Percentiles rank a stretch among this genome's conserved stretches.
Evolutionary conservation across 2,113 vertebrate genomes (phyloP).

Genomic region (Saimiri boliviensis): DNA sequence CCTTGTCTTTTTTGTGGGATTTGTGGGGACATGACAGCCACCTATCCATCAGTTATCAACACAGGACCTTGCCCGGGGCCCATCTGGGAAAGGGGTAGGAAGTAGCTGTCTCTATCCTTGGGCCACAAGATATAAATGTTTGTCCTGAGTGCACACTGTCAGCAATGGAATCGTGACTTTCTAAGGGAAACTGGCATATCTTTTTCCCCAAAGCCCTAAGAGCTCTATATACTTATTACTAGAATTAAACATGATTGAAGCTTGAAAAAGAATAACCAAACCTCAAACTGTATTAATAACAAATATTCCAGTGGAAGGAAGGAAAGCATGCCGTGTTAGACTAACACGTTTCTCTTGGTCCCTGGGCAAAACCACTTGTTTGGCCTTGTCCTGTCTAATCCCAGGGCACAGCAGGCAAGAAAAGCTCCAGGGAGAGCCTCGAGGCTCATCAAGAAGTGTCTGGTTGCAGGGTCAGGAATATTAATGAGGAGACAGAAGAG

Average conservation of each 20-base stretch:
- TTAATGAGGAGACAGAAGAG: neutral
- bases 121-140: neutral
- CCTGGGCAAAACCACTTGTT: neutral
- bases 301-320: neutral
- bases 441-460: neutral
- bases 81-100: neutral
- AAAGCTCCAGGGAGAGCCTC: neutral
- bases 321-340: neutral
- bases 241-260: conserved; percentile 23
- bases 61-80: neutral
- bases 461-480: neutral
- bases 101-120: neutral
- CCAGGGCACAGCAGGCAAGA: neutral
- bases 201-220: neutral
- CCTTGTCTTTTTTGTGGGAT: neutral
- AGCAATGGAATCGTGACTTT: conserved; percentile 24
- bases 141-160: neutral
- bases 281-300: neutral
- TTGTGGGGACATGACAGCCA: neutral
- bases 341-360: neutral
- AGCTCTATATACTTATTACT: neutral
- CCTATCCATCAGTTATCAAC: neutral
- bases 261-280: neutral
- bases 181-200: neutral
- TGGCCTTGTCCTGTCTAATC: neutral